Evolutionary conservation across 2,113 vertebrate genomes (phyloP).

Genomic region (Monopterus albus): DNA sequence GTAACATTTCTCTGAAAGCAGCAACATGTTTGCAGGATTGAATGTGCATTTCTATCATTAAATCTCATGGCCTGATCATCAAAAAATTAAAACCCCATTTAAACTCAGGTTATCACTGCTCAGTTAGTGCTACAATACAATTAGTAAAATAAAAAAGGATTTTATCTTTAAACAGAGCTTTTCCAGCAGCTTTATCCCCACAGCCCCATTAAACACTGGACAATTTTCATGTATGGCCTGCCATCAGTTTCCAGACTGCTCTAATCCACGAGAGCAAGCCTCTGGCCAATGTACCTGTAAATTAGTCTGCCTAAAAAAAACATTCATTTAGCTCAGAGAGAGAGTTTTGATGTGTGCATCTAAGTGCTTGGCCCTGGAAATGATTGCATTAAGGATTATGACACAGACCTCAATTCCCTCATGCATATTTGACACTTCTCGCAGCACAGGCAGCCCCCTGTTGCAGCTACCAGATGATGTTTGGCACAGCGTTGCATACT

Average conservation of each 20-base stretch:
- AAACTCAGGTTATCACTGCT: neutral
- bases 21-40: neutral
- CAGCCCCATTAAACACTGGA: constrained; percentile 19
- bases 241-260: constrained; percentile 30
- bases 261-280: constrained; percentile 58
- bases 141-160: neutral
- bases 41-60: neutral
- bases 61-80: neutral
- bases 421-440: constrained; percentile 72
- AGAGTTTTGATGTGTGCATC: constrained; percentile 47
- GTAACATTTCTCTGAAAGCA: neutral
- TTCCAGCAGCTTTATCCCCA: neutral
- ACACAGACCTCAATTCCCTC: constrained; percentile 62
- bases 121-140: constrained; percentile 3
- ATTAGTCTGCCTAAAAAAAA: constrained; percentile 60
- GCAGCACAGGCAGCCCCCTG: constrained; percentile 20
- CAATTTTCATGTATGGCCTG: constrained; percentile 33
- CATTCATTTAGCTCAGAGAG: constrained; percentile 45
- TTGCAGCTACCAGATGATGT: constrained; percentile 60
- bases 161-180: constrained; percentile 8
- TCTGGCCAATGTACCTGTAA: constrained; percentile 46
- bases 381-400: constrained; percentile 62
- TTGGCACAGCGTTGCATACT: constrained; percentile 56
- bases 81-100: neutral
- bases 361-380: constrained; percentile 52